These are phyloP conservation scores for Pao palembangensis DNA, from an alignment of 2,113 vertebrate species.

Conservation along the genomic window DNA sequence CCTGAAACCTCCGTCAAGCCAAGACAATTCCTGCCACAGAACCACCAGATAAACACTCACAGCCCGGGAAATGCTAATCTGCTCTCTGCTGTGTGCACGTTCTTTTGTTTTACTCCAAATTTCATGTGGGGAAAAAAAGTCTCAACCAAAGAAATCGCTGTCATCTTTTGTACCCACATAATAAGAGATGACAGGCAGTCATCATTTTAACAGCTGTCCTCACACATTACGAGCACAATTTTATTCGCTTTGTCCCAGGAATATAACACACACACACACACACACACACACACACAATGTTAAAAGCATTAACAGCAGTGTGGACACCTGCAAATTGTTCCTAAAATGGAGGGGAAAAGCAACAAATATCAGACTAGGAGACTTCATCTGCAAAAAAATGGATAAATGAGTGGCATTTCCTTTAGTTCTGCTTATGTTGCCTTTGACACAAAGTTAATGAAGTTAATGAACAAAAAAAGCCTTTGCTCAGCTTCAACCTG, in stretches of 20 bases:
- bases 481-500: too few relatives aligned
- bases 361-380: neutral
- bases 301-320: slow-evolving; percentile 21
- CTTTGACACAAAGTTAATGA: neutral
- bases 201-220: slow-evolving; percentile 36
- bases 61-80: neutral
- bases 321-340: neutral
- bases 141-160: neutral
- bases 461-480: too few relatives aligned
- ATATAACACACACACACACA: slow-evolving; percentile 24
- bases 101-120: too few relatives aligned
- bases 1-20: slow-evolving; percentile 7
- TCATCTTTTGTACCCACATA: neutral
- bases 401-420: neutral
- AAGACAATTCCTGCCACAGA: slow-evolving; percentile 5
- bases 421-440: slow-evolving; percentile 11
- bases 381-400: slow-evolving; percentile 10
- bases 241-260: slow-evolving; percentile 14
- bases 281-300: slow-evolving; percentile 19
- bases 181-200: slow-evolving; percentile 23
- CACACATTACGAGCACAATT: slow-evolving; percentile 9
- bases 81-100: neutral
- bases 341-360: neutral
- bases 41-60: slow-evolving; percentile 9
- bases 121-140: neutral